Evolutionary conservation across 2,797 vertebrate species (phyloP).

Genomic region (Macropodus opercularis): DNA sequence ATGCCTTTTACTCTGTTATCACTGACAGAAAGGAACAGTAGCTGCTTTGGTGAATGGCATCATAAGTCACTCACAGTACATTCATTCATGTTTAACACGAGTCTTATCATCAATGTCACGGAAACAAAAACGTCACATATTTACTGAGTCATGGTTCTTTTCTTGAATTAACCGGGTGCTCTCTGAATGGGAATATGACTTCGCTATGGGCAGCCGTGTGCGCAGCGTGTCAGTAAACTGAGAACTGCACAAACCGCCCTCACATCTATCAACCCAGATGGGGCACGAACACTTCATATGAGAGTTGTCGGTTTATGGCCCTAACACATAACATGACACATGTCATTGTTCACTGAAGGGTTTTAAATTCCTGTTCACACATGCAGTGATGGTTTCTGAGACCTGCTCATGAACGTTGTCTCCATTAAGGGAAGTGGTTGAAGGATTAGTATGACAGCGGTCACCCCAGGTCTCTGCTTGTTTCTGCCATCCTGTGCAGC

Average conservation of each 20-base stretch:
- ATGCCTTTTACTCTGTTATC: conserved; percentile 13
- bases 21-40: conserved; percentile 1
- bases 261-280: neutral
- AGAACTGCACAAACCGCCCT: neutral
- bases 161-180: neutral
- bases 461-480: neutral
- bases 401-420: neutral
- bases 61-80: conserved; percentile 5
- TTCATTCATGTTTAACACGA: conserved; percentile 1
- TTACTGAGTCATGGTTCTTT: neutral
- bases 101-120: neutral
- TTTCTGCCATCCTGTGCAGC: neutral
- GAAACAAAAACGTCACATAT: neutral
- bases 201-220: neutral
- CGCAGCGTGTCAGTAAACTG: neutral
- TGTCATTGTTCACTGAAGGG: neutral
- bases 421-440: conserved; percentile 1
- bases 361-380: neutral
- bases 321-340: neutral
- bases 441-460: neutral
- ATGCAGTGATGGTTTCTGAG: neutral
- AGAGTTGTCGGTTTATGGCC: neutral
- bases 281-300: neutral
- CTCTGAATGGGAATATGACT: neutral
- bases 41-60: conserved; percentile 6